Conservation (phyloP, 2,797 vertebrate species). For the Coccyzus lansbergi region DNA sequence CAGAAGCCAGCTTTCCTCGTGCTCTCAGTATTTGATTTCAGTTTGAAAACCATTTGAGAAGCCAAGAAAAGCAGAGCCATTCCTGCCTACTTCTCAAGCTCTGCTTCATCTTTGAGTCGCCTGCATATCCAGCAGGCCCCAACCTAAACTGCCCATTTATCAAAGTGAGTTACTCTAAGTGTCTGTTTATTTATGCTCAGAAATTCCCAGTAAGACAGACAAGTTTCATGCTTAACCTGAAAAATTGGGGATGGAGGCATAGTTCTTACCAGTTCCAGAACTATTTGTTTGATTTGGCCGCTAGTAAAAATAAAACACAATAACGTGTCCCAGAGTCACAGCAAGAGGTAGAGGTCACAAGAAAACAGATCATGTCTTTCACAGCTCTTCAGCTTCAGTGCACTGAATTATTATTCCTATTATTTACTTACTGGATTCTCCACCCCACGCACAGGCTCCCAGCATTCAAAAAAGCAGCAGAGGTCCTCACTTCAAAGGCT, state of each 20-base stretch:
- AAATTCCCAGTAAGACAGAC: slow-evolving; percentile 59
- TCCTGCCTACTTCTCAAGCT: slow-evolving; percentile 73
- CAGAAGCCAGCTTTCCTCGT: slow-evolving; percentile 73
- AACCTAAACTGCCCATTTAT: slow-evolving; percentile 66
- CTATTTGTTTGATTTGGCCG: slow-evolving; percentile 67
- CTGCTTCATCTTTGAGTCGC: slow-evolving; percentile 70
- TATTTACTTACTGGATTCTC: slow-evolving; percentile 44
- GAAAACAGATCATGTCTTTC: slow-evolving; percentile 57
- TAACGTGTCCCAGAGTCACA: not conserved
- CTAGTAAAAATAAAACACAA: slow-evolving; percentile 53
- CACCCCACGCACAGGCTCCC: not conserved
- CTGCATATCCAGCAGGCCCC: slow-evolving; percentile 58
- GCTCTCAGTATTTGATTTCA: slow-evolving; percentile 75
- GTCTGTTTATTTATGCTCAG: slow-evolving; percentile 52
- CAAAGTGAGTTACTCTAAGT: slow-evolving; percentile 68
- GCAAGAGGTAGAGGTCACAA: slow-evolving; percentile 51
- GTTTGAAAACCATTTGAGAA: slow-evolving; percentile 64
- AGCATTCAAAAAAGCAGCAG: slow-evolving; percentile 27
- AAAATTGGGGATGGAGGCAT: slow-evolving; percentile 19
- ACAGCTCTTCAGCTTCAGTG: slow-evolving; percentile 31
- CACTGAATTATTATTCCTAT: slow-evolving; percentile 29
- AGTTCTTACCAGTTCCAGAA: slow-evolving; percentile 33
- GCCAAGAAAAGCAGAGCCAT: slow-evolving; percentile 78
- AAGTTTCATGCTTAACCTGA: slow-evolving; percentile 56
- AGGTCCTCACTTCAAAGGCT: slow-evolving; percentile 31